Percentiles rank a stretch among this genome's conserved stretches.
phyloP scores from a whole-genome alignment of 2,888 invertebrate genomes.

The Rhogogaster chlorosoma region DNA sequence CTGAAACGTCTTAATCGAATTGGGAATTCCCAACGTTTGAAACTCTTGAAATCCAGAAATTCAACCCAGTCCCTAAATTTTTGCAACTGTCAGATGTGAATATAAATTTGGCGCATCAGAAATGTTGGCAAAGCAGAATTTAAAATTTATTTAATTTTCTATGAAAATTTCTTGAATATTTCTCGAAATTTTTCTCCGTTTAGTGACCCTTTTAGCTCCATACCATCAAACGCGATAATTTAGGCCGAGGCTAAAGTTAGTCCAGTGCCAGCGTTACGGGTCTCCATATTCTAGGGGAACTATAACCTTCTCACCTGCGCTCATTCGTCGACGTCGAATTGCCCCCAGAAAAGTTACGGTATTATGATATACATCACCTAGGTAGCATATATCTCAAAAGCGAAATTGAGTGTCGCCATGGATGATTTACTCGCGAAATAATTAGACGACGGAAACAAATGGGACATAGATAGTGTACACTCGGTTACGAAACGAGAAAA shows the following conservation, averaged over 20 bases:
- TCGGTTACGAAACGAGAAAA: not conserved
- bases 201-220: not conserved
- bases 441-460: not conserved
- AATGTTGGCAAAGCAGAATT: not conserved
- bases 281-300: constrained; percentile 12
- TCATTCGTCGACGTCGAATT: constrained; percentile 20
- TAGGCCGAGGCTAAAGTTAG: constrained; percentile 23
- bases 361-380: not conserved
- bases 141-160: not conserved
- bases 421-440: constrained; percentile 14
- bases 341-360: not conserved
- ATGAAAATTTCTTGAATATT: not conserved
- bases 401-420: not conserved
- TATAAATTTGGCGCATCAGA: not conserved
- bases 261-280: not conserved
- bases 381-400: not conserved
- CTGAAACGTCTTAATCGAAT: too few relatives aligned
- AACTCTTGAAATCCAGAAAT: too few relatives aligned
- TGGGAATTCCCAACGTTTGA: too few relatives aligned
- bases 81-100: not conserved
- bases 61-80: too few relatives aligned
- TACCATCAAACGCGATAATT: not conserved
- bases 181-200: not conserved
- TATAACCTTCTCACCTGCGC: constrained; percentile 36
- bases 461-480: not conserved